These are phyloP conservation scores for Halictus rubicundus DNA, from an alignment of 1,140 invertebrate genomes.

Conservation along the genomic window DNA sequence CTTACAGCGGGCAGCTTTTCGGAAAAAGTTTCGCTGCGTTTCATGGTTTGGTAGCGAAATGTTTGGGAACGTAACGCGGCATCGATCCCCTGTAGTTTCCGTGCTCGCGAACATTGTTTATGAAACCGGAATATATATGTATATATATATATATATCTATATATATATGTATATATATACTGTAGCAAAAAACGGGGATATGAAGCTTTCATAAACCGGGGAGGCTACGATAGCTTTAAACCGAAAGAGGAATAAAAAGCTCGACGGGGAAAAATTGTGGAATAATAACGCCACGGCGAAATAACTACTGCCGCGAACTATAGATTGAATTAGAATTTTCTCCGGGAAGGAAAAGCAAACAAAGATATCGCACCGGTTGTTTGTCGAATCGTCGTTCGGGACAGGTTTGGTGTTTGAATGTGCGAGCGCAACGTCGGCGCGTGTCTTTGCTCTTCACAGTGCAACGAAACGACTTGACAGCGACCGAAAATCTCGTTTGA, in stretches of 20 bases:
- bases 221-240: background rate
- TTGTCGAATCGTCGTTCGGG: no score
- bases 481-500: no score
- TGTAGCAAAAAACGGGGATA: background rate
- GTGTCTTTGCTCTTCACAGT: no score
- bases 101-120: constrained; percentile 1
- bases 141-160: background rate
- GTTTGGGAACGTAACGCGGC: background rate
- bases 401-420: no score
- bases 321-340: background rate
- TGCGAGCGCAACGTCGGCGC: no score
- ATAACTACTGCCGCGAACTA: background rate
- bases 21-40: background rate
- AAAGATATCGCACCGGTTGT: background rate
- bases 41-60: background rate
- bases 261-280: background rate
- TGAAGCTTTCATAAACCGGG: background rate
- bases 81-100: background rate
- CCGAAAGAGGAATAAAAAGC: background rate
- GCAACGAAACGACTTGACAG: no score
- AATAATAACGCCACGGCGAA: background rate
- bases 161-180: background rate
- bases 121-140: background rate
- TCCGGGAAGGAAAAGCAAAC: background rate
- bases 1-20: background rate